These are phyloP conservation scores for Stigmatopora nigra DNA, from an alignment of 2,113 vertebrate species.

Conservation along the genomic window DNA sequence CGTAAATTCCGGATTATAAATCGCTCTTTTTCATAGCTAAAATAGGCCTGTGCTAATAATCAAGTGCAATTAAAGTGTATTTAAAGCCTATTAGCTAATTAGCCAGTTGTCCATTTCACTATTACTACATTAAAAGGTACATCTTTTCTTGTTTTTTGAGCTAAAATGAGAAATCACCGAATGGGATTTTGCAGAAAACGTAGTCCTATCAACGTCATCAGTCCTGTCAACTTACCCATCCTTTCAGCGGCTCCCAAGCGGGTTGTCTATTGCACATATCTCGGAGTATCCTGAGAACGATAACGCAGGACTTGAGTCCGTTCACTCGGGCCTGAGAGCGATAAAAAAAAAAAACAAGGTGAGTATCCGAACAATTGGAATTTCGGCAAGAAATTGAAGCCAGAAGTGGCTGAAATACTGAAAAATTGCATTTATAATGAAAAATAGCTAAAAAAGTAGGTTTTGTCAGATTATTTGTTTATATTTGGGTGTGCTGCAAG, in stretches of 20 bases:
- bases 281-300: slow-evolving; percentile 94
- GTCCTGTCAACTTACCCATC: slow-evolving; percentile 84
- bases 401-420: neutral
- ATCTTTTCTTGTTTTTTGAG: no score
- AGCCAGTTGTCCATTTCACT: no score
- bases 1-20: no score
- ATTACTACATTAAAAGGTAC: no score
- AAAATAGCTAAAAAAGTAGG: neutral
- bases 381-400: slow-evolving; percentile 22
- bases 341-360: slow-evolving; percentile 26
- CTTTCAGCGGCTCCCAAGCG: slow-evolving; percentile 95
- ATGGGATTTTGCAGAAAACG: neutral
- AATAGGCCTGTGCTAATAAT: no score
- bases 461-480: neutral
- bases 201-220: neutral
- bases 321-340: slow-evolving; percentile 95
- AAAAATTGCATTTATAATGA: neutral
- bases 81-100: no score
- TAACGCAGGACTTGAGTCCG: slow-evolving; percentile 97
- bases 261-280: slow-evolving; percentile 97
- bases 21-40: no score
- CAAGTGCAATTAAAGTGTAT: no score
- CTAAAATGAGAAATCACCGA: no score
- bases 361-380: slow-evolving; percentile 48
- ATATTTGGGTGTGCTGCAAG: neutral